Conservation (phyloP, 2,113 vertebrate species). For the Zeus faber region DNA sequence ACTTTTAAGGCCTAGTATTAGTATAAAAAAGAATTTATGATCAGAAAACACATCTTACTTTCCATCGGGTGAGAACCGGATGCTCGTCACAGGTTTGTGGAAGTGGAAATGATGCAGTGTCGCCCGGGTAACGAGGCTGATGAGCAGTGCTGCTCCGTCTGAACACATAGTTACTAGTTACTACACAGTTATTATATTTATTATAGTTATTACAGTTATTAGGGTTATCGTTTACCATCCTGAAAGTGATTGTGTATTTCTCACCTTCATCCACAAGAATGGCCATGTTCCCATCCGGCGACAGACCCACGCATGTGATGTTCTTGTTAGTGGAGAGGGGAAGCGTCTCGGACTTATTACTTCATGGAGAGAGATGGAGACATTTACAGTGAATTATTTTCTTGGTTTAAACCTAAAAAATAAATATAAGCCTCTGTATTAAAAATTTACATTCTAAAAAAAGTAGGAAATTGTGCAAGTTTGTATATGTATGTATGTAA, state of each 20-base stretch:
- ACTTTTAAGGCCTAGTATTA: no score
- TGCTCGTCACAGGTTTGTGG: conserved; percentile 86
- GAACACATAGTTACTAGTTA: conserved; percentile 31
- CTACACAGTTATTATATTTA: not conserved
- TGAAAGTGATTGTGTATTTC: not conserved
- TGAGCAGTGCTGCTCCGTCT: conserved; percentile 88
- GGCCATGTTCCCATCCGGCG: conserved; percentile 85
- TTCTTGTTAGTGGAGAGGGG: conserved; percentile 86
- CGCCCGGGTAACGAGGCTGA: conserved; percentile 84
- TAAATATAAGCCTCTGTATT: no score
- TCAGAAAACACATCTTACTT: no score
- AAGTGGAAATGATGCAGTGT: conserved; percentile 91
- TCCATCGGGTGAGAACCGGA: conserved; percentile 93
- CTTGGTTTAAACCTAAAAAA: no score
- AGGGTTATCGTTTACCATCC: not conserved
- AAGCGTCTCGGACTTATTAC: conserved; percentile 90
- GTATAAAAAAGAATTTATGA: no score
- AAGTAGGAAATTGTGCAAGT: no score
- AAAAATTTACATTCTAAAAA: no score
- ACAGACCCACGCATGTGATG: conserved; percentile 86
- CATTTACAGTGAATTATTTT: not conserved
- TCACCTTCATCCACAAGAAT: conserved; percentile 92
- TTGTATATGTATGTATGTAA: no score
- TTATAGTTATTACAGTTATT: no score
- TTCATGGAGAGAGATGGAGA: conserved; percentile 39